phyloP scores from a whole-genome alignment of 2,888 invertebrate genomes.

The Machimus atricapillus region DNA sequence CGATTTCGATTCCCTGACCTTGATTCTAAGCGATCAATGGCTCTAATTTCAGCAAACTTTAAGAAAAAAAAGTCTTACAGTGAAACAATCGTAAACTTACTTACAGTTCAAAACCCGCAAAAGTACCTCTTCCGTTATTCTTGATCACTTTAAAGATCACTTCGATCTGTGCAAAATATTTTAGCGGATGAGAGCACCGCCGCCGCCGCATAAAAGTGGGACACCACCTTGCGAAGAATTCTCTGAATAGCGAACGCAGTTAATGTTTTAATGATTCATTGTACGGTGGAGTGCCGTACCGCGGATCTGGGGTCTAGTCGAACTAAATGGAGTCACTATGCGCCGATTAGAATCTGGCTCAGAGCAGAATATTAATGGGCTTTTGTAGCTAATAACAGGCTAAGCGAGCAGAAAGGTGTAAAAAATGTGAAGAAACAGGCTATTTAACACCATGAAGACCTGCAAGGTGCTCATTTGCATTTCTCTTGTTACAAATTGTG shows the following conservation, averaged over 20 bases:
- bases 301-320: not conserved
- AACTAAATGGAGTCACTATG: not conserved
- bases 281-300: not conserved
- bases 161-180: not conserved
- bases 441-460: not conserved
- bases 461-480: not conserved
- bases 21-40: not conserved
- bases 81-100: not conserved
- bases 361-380: not conserved
- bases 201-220: not conserved
- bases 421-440: not conserved
- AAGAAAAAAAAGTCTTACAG: not conserved
- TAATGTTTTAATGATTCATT: slow-evolving; percentile 15
- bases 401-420: not conserved
- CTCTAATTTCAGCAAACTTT: not conserved
- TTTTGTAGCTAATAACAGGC: not conserved
- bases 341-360: not conserved
- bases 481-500: not conserved
- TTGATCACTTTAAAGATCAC: not conserved
- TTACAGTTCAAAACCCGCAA: not conserved
- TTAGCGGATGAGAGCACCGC: not conserved
- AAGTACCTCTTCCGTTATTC: not conserved
- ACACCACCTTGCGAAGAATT: not conserved
- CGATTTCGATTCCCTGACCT: not conserved
- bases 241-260: not conserved